phyloP scores from a whole-genome alignment of 2,797 vertebrate species.

The Rhabdophis nuchalis region DNA sequence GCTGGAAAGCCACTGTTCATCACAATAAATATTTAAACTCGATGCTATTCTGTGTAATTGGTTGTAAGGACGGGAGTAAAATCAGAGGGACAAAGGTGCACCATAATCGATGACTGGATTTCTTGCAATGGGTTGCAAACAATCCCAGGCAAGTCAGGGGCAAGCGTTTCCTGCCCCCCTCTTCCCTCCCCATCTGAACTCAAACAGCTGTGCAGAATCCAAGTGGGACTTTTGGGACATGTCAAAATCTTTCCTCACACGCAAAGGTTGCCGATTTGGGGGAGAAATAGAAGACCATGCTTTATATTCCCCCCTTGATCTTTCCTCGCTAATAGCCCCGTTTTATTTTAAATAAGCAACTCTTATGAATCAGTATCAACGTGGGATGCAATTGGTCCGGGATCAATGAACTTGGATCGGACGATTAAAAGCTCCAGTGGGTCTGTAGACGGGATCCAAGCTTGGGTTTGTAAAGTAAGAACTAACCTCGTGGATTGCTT shows the following conservation, averaged over 20 bases:
- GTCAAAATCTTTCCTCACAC: not conserved
- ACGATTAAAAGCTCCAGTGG: not conserved
- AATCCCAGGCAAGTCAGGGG: not conserved
- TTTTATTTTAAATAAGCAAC: not conserved
- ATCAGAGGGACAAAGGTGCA: not conserved
- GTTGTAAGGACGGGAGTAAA: conserved; percentile 11
- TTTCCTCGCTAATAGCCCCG: not conserved
- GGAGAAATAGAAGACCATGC: not conserved
- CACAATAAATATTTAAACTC: conserved; percentile 17
- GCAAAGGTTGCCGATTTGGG: not conserved
- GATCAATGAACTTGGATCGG: not conserved
- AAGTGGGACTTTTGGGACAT: not conserved
- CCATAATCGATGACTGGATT: not conserved
- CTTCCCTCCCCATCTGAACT: not conserved
- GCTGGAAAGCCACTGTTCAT: not conserved
- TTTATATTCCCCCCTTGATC: not conserved
- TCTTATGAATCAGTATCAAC: conserved; percentile 4
- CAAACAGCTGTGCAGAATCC: not conserved
- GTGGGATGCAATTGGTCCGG: conserved; percentile 1
- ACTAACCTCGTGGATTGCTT: not conserved
- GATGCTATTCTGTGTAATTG: not conserved
- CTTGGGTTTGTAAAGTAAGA: not conserved
- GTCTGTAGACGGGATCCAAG: not conserved
- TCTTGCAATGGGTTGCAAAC: not conserved
- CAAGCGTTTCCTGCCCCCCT: not conserved